Base-by-base conservation (phyloP, 2,797 vertebrate species). In the Enteromius radiatus region DNA sequence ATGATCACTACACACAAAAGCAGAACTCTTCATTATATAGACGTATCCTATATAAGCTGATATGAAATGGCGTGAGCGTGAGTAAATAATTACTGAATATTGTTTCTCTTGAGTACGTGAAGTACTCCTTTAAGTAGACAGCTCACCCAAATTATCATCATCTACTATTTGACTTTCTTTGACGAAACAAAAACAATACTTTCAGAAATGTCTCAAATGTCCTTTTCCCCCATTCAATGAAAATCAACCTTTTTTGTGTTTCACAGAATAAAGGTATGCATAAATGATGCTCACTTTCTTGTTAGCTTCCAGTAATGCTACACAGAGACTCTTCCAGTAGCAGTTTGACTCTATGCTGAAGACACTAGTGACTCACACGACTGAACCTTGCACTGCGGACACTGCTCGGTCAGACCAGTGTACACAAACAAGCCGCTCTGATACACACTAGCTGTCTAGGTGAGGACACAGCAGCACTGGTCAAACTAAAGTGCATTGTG, bases 341-440 rank as follows among this genome's bases (percentile, higher is more conserved):
- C n/a, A 28, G 8, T 26, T 49, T 7, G 9, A 17, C 33, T 82
- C 36, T 31, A 63, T 21, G 41, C 49, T 45, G 31, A 59, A 80
- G 56, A 71, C 82, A 83, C 80, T 56, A 80, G 75, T 81, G 76
- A 82, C 75, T 71, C 85, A 85, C 74, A 75, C n/a, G 52, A 63
- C 26, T 87, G 80, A 87, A 88, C 82, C 43, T 84, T 88, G 85
- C 45, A 82, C 87, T 85, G 85, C 75, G 77, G 56, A 71, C 82
- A 83, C 80, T 38, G 52, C 56, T 63, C 67, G 87, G 84, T 86
- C 85, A 84, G 78, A 69, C 45, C 77, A 82, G 61, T 33, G 70
- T 80, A 87, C 78, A 84, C 85, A 87, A 74, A 56, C 81, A 83
- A 83, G 45, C 68, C 43, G 56, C 17, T 36, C 38, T 78, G 36